Conservation (phyloP, 1,140 invertebrate genomes). For the Eriosoma lanigerum region DNA sequence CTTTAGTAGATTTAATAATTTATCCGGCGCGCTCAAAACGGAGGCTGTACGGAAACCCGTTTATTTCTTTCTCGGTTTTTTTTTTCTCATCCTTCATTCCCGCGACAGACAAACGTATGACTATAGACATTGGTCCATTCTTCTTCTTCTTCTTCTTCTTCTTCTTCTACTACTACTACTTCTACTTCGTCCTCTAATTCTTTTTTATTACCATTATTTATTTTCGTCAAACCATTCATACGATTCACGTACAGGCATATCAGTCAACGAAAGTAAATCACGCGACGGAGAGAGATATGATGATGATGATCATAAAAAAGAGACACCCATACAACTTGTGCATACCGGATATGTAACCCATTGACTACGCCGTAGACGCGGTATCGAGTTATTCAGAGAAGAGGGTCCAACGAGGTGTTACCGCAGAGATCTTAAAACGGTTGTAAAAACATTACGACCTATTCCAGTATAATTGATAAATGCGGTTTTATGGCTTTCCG, state of each 20-base stretch:
- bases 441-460: conserved; percentile 36
- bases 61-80: conserved; percentile 20
- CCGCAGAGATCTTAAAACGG: background rate
- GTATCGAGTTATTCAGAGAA: conserved; percentile 19
- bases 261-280: conserved; percentile 20
- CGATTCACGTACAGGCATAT: background rate
- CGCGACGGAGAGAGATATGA: background rate
- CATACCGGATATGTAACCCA: conserved; percentile 13
- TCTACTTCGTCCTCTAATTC: background rate
- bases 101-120: background rate
- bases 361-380: background rate
- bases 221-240: background rate
- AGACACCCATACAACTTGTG: background rate
- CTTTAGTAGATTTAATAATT: conserved; percentile 36
- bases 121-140: background rate
- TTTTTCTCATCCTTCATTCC: background rate
- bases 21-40: conserved; percentile 35
- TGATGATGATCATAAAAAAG: background rate
- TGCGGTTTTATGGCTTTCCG: conserved; percentile 4
- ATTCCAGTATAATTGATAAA: conserved; percentile 19
- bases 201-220: background rate
- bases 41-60: conserved; percentile 38
- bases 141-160: background rate
- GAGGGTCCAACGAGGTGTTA: background rate
- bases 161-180: background rate